Conservation (phyloP, 2,113 vertebrate species). For the Psephotus haematonotus region DNA sequence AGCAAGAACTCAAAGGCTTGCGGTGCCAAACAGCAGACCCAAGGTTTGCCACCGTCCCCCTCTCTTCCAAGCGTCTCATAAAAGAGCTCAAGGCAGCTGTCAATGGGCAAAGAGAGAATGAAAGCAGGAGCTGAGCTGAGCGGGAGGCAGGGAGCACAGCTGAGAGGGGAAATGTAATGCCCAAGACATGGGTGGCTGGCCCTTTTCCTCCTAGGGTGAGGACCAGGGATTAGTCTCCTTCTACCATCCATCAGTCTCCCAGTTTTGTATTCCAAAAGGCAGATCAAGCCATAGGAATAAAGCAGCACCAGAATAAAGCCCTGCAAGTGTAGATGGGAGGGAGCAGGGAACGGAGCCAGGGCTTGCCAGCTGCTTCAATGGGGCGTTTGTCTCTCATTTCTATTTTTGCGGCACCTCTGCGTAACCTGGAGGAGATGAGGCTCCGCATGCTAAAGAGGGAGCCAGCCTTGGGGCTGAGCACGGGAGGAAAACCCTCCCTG, state of each 20-base stretch:
- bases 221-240: not conserved
- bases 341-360: conserved; percentile 48
- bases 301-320: conserved; percentile 48
- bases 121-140: conserved; percentile 12
- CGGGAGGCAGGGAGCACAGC: not conserved
- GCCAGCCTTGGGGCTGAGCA: conserved; percentile 34
- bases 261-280: conserved; percentile 16
- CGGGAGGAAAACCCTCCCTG: not conserved
- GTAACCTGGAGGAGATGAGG: conserved; percentile 63
- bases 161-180: not conserved
- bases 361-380: conserved; percentile 61
- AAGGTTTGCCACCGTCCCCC: not conserved
- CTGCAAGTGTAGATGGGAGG: conserved; percentile 42
- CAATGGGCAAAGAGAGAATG: conserved; percentile 37
- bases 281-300: conserved; percentile 23
- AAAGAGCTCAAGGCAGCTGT: conserved; percentile 19
- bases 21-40: not conserved
- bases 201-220: not conserved
- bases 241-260: not conserved
- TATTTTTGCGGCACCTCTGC: conserved; percentile 67
- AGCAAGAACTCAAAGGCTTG: not conserved
- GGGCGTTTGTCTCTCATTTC: conserved; percentile 57
- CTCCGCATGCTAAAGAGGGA: conserved; percentile 62
- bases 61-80: not conserved
- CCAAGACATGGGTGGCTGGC: not conserved